Evolutionary conservation across 2,113 vertebrate species (phyloP).

Genomic region (Crocuta crocuta): DNA sequence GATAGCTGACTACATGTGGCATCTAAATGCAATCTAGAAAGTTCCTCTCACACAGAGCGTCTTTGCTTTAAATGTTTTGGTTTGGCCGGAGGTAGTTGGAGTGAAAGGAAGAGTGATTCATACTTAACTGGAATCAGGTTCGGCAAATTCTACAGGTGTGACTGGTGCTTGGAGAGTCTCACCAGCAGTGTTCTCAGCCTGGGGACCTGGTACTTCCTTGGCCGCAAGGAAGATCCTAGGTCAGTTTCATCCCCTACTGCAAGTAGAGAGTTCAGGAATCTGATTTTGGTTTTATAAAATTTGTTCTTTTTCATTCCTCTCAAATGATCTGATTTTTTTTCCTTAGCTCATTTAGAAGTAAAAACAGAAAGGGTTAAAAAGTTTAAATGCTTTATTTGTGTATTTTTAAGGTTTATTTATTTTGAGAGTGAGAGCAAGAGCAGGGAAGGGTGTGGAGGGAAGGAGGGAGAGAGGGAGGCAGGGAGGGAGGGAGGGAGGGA

Average conservation of each 20-base stretch:
- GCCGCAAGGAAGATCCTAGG: not conserved
- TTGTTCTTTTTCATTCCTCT: not conserved
- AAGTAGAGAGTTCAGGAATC: not conserved
- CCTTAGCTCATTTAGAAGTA: not conserved
- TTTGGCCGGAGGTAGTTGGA: not conserved
- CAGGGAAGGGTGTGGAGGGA: no score
- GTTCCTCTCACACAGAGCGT: not conserved
- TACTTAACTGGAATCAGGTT: not conserved
- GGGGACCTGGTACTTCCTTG: not conserved
- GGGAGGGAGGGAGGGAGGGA: no score
- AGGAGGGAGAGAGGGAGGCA: no score
- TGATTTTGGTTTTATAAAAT: slow-evolving; percentile 27
- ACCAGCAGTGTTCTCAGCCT: rapidly evolving
- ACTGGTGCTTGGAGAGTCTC: not conserved
- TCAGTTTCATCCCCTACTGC: not conserved
- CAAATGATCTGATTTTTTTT: not conserved
- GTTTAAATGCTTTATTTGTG: not conserved
- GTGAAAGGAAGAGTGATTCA: not conserved
- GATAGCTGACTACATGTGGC: not conserved
- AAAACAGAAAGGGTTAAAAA: slow-evolving; percentile 49
- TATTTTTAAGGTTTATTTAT: no score
- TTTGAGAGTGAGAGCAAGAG: no score
- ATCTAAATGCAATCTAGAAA: not conserved
- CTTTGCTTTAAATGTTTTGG: not conserved
- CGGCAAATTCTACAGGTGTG: not conserved